Evolutionary conservation across 2,888 invertebrate species (phyloP), one percentile per base, ranked within the genome.

Genomic region (Lasioglossum calceatum): DNA sequence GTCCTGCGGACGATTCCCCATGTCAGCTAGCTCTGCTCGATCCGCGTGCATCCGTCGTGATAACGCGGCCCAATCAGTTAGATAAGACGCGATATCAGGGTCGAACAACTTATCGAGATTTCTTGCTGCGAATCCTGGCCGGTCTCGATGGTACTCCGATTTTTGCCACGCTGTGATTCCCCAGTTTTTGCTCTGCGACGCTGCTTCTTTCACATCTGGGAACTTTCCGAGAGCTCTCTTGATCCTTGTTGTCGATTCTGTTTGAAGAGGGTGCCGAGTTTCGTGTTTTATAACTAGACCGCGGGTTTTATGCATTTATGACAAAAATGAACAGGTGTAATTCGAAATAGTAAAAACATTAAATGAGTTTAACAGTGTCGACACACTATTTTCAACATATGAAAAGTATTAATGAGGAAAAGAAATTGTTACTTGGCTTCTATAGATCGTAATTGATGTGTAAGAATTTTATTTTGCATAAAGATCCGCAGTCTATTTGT

Each of bases 21-120:
- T 42, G 75, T 75, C 83, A 77, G 77, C 85, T 44, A 14, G 47
- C 39, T 61, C 75, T 61, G 12, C 61, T 32, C 61, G 61, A 61
- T 61, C 61, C 61, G 54, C 61, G 61, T 27, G 61, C 61, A 61
- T 27, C 61, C 27, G 61, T 61, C 61, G 61, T 7, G 61, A 61
- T 61, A 75, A 39, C 36, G 58, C 54, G 39, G 75, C 47, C 75
- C n/a, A 27, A 61, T 58, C 58, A 39, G 39, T 54, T 54, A 75
- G 75, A 75, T 58, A 75, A 75, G 54, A 58, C 54, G 16, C 27
- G 61, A 61, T 61, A 27, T 27, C 61, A 27, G 14, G 61, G 61
- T 32, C 27, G 61, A 7, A 32, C 14, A 16, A 32, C 61, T 61
- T 61, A 61, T 61, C 61, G 61, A 14, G 61, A 61, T 61, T 27